Evolutionary conservation across 2,797 vertebrate species (phyloP), one percentile per base, ranked within the genome.

Genomic region (Threskiornis aethiopicus): DNA sequence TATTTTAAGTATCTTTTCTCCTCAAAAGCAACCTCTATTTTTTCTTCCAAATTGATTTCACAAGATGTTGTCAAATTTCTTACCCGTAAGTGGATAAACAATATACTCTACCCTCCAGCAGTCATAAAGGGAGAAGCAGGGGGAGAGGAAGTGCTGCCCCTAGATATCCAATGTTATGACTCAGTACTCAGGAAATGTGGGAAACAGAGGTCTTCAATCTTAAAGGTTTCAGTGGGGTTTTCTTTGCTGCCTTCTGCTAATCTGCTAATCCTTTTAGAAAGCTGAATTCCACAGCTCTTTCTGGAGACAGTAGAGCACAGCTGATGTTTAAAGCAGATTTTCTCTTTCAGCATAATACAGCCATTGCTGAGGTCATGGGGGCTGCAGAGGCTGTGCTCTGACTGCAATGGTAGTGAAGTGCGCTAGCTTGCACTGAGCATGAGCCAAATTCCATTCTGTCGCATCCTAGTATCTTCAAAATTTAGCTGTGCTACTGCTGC

Each of bases 341-440:
- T 61, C 55, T 69, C 66, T 84, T 58, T 58, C 57, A 66, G 73
- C 49, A 42, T 87, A 72, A 84, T 64, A 49, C 66, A 88, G 82
- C 80, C 69, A 75, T 49, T 75, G 59, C 86, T 5, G 25, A 90
- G 86, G 94, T 87, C 85, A 82, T 1, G 0, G 82, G 76, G 72
- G 69, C 85, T 96, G 84, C 84, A 41, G 93, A 54, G 85, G 77
- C 85, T 87, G 79, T 92, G 79, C 58, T 89, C 58, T 93, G 84
- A 62, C 81, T 94, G 87, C 72, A 87, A 6, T 81, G 86, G 59
- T 65, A 84, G 69, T 59, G 78, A 94, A 90, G 35, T 21, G 58
- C 4, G 20, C 67, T 91, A 61, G 16, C 47, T 86, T 69, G 64
- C 57, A 79, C 64, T 75, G 94, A 89, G 70, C 41, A 77, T 39